A percentile compares a stretch with the other conserved stretches of the same genome.
Evolutionary conservation across 2,113 vertebrate genomes (phyloP).

Genomic region (Tragulus kanchil): DNA sequence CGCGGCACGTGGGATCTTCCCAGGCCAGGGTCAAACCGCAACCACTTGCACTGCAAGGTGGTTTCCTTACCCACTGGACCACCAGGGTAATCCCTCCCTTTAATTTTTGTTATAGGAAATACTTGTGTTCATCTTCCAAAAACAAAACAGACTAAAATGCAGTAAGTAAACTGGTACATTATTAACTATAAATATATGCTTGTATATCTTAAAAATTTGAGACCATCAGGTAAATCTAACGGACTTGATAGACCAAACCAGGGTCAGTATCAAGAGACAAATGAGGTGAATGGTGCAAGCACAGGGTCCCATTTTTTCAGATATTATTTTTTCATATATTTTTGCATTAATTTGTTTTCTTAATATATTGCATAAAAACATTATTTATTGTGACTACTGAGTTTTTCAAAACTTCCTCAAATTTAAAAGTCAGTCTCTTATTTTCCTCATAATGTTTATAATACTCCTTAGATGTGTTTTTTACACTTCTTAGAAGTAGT

Average conservation of each 20-base stretch:
- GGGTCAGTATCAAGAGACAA: neutral
- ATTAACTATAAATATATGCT: no score
- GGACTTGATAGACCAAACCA: neutral
- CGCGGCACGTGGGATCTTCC: no score
- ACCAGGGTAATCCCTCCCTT: no score
- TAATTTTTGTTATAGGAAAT: neutral
- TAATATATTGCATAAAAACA: neutral
- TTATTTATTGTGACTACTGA: neutral
- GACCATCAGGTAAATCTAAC: neutral
- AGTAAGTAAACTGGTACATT: neutral
- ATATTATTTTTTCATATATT: neutral
- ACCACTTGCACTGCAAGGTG: no score
- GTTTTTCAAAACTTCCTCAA: neutral
- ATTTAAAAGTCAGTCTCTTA: neutral
- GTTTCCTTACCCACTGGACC: no score
- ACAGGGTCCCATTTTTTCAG: neutral
- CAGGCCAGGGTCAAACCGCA: no score
- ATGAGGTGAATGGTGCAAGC: neutral
- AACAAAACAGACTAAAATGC: neutral
- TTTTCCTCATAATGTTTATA: neutral
- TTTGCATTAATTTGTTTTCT: neutral
- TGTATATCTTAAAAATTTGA: neutral
- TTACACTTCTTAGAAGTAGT: neutral
- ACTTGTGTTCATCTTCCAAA: neutral
- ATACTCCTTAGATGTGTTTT: neutral